phyloP scores from a whole-genome alignment of 2,888 invertebrate species.

The Smittia sp. region DNA sequence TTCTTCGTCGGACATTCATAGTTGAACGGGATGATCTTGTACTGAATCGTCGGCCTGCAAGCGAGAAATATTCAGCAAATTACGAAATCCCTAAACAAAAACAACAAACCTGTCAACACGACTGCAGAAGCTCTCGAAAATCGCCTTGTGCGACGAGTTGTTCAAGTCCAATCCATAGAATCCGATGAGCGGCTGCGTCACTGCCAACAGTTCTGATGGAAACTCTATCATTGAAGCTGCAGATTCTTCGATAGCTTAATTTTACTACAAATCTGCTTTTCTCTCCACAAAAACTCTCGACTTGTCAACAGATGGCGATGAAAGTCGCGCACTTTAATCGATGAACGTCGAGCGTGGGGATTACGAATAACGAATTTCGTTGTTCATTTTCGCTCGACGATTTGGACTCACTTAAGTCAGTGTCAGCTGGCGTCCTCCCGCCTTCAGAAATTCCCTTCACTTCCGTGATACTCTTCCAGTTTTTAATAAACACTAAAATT shows the following conservation, averaged over 20 bases:
- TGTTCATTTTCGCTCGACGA: too few relatives aligned
- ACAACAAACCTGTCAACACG: slow-evolving; percentile 62
- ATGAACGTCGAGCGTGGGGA: too few relatives aligned
- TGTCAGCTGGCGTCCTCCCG: too few relatives aligned
- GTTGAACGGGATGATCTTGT: slow-evolving; percentile 75
- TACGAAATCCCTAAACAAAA: neutral
- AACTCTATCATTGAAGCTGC: slow-evolving; percentile 51
- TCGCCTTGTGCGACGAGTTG: slow-evolving; percentile 83
- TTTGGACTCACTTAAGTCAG: too few relatives aligned
- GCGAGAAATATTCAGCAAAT: neutral
- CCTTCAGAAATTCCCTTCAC: too few relatives aligned
- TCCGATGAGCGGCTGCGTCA: slow-evolving; percentile 83
- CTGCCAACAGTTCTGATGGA: slow-evolving; percentile 78
- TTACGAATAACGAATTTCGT: too few relatives aligned
- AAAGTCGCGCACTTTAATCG: too few relatives aligned
- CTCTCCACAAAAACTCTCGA: too few relatives aligned
- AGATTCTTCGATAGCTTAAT: neutral
- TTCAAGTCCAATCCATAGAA: slow-evolving; percentile 85
- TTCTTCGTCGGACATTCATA: slow-evolving; percentile 86
- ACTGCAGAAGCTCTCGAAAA: slow-evolving; percentile 90
- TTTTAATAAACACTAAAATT: too few relatives aligned
- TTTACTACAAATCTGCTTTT: too few relatives aligned
- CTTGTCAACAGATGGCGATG: too few relatives aligned
- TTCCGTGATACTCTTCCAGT: too few relatives aligned
- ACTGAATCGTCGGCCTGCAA: slow-evolving; percentile 73